Percentiles rank a stretch among this genome's conserved stretches.
Evolutionary conservation across 2,113 vertebrate species (phyloP).

Genomic region (Labeo rohita): DNA sequence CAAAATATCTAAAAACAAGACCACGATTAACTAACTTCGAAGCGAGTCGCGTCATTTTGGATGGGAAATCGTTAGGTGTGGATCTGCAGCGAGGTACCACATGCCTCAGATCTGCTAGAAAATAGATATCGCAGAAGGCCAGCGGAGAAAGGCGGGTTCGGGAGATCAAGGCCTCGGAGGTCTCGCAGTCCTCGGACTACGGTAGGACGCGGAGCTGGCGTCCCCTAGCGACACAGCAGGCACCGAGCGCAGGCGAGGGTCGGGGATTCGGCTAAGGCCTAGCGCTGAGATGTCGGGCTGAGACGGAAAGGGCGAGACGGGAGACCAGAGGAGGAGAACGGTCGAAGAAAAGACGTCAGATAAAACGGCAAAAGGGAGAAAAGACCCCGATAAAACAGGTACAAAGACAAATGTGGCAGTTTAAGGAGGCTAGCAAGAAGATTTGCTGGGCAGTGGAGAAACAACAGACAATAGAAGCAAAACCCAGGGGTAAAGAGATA

Average conservation of each 20-base stretch:
- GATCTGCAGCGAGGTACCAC: slow-evolving; percentile 50
- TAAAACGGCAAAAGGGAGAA: slow-evolving; percentile 16
- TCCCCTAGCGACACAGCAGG: slow-evolving; percentile 48
- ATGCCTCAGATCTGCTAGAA: slow-evolving; percentile 63
- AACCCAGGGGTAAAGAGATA: slow-evolving; percentile 4
- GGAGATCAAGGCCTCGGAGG: slow-evolving; percentile 74
- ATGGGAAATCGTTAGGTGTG: slow-evolving; percentile 65
- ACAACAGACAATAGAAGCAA: slow-evolving; percentile 33
- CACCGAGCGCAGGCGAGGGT: slow-evolving; percentile 62
- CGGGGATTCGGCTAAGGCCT: slow-evolving; percentile 77
- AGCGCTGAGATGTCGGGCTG: slow-evolving; percentile 73
- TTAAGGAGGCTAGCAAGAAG: neutral
- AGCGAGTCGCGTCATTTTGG: slow-evolving; percentile 34
- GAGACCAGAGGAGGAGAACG: slow-evolving; percentile 61
- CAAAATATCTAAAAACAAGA: neutral
- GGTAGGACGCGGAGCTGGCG: slow-evolving; percentile 54
- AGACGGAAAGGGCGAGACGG: slow-evolving; percentile 46
- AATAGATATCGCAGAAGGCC: slow-evolving; percentile 68
- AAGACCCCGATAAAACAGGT: slow-evolving; percentile 53
- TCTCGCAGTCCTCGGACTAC: slow-evolving; percentile 62
- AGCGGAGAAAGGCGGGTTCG: slow-evolving; percentile 66
- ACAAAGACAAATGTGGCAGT: neutral
- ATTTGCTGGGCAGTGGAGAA: neutral
- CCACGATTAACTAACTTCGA: slow-evolving; percentile 9
- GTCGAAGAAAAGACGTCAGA: slow-evolving; percentile 56